Base-by-base conservation (phyloP, 2,797 vertebrate genomes). In the Paedocypris micromegethes region DNA sequence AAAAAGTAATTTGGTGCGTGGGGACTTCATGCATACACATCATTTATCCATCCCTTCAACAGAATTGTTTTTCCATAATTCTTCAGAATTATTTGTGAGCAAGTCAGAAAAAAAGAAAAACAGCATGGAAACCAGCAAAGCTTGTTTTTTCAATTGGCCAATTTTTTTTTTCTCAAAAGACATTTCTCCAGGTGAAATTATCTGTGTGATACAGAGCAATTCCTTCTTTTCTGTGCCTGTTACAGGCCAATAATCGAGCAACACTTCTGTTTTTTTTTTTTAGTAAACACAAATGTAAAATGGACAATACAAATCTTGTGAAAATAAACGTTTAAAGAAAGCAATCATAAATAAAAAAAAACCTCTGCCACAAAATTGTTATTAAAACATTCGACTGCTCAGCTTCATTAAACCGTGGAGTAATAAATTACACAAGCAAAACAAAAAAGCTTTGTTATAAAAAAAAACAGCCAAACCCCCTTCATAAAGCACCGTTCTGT, bases 171-270 rank as follows among this genome's bases (percentile, higher is more conserved):
- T 23, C 23, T 43, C 59, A 49, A 53, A 41, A 50, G 5, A 54
- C 51, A 55, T 53, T 47, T 5, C 8, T 23, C 23, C 23, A 23
- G 23, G 23, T 23, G 23, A 23, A 57, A 6, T 48, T 58, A 58
- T 9, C 8, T 44, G 6, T 42, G 41, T 38, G 43, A 23, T 43
- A 51, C 54, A 43, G 54, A 58, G 58, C 7, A 51, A 9, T 9
- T 55, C 41, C 1, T 43, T 52, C 41, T 52, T 52, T 6, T 42
- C 55, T 70, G 42, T 70, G 68, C 68, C 68, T 64, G 68, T 64
- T 70, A 52, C 68, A 70, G 68, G 68, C 54, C 57, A 64, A 51
- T 63, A 1, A 57, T 50, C 53, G n/a, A 70, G 50, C 4, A 63
- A 3, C 68, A 51, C 9, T 46, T 58, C 1, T 23, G 23, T 23